Evolutionary conservation across 2,888 invertebrate genomes (phyloP).

Genomic region (Thereva nobilitata): DNA sequence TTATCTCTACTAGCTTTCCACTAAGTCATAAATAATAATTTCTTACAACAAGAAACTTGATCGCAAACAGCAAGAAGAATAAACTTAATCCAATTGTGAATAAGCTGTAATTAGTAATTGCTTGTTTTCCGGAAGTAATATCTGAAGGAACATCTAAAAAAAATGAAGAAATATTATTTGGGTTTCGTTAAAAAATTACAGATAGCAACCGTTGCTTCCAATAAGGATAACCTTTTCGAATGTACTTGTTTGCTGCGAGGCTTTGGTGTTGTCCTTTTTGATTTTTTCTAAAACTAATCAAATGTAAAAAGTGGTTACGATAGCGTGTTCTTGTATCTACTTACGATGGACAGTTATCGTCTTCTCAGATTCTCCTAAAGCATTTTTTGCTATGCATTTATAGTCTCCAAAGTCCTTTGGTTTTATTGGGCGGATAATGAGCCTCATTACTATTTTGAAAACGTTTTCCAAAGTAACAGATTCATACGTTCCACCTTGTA

Average conservation of each 20-base stretch:
- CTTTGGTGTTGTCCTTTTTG: neutral
- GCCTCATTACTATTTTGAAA: constrained; percentile 75
- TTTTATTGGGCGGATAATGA: constrained; percentile 69
- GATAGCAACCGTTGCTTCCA: constrained; percentile 14
- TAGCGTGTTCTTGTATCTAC: neutral
- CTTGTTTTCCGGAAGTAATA: no score
- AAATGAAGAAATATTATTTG: neutral
- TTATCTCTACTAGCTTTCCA: no score
- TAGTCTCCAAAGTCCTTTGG: constrained; percentile 75
- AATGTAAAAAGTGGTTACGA: neutral
- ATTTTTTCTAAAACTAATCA: neutral
- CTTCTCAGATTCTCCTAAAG: constrained; percentile 67
- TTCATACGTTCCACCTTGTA: constrained; percentile 56
- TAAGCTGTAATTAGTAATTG: no score
- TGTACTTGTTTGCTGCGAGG: constrained; percentile 20
- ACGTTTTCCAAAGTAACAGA: constrained; percentile 69
- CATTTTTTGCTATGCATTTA: constrained; percentile 81
- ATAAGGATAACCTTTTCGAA: constrained; percentile 10
- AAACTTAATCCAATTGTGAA: no score
- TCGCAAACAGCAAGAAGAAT: no score
- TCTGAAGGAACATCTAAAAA: neutral
- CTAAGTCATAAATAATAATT: no score
- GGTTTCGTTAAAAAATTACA: neutral
- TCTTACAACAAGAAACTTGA: no score
- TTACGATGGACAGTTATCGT: constrained; percentile 47